phyloP scores from a whole-genome alignment of 2,113 vertebrate genomes.

The Coturnix japonica region DNA sequence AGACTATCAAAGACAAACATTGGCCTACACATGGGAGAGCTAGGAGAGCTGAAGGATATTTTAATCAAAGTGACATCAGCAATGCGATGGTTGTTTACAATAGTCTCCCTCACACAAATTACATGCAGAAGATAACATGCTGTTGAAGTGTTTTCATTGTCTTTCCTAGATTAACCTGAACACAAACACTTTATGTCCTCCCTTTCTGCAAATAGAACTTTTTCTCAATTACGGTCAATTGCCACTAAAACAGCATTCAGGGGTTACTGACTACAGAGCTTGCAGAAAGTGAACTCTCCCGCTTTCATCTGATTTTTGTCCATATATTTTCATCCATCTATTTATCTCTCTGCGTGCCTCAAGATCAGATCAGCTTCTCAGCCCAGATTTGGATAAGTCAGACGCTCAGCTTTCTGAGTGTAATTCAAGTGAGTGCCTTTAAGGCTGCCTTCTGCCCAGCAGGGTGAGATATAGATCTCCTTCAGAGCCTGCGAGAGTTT shows the following conservation, averaged over 20 bases:
- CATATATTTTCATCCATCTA: not conserved
- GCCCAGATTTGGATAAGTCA: not conserved
- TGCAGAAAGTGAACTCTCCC: not conserved
- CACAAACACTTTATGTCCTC: not conserved
- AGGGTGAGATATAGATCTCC: not conserved
- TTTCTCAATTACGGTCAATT: fast-evolving
- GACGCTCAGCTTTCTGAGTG: not conserved
- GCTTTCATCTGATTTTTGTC: not conserved
- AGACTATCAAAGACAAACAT: not conserved
- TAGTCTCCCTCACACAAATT: not conserved
- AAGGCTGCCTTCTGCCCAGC: not conserved
- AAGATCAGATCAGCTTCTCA: not conserved
- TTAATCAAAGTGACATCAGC: not conserved
- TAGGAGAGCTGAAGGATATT: not conserved
- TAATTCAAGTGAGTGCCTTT: not conserved
- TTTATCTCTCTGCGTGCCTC: not conserved
- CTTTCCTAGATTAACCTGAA: not conserved
- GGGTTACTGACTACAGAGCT: not conserved
- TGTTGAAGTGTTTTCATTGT: not conserved
- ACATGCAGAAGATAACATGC: not conserved
- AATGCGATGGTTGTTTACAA: not conserved
- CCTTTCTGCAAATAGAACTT: not conserved
- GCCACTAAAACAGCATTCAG: not conserved
- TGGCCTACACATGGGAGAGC: fast-evolving
- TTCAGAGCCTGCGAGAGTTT: not conserved